These are phyloP conservation scores for Achroia grisella DNA, from an alignment of 1,140 invertebrate genomes.

Conservation along the genomic window DNA sequence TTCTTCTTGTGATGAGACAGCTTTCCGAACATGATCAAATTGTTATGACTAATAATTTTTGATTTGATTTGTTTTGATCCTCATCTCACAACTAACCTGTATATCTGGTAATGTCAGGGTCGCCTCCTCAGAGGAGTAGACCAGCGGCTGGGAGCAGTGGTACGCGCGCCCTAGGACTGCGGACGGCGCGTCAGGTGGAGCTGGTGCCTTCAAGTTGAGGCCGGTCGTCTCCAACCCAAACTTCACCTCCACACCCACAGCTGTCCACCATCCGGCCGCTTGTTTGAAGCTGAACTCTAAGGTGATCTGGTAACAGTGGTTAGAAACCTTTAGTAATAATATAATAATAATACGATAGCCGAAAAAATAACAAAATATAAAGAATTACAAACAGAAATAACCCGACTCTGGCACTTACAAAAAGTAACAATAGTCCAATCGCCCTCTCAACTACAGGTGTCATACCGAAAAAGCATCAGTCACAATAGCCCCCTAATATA, in stretches of 20 bases:
- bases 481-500: too few species aligned
- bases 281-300: slow-evolving; percentile 68
- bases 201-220: slow-evolving; percentile 33
- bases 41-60: background rate
- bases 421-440: too few species aligned
- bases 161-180: slow-evolving; percentile 72
- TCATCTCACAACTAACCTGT: slow-evolving; percentile 35
- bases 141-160: slow-evolving; percentile 63
- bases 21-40: too few species aligned
- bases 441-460: too few species aligned
- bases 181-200: slow-evolving; percentile 50
- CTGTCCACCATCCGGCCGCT: slow-evolving; percentile 68
- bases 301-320: slow-evolving; percentile 56
- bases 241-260: slow-evolving; percentile 71
- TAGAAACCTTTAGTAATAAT: too few species aligned
- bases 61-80: background rate
- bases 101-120: slow-evolving; percentile 63
- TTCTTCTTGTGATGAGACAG: too few species aligned
- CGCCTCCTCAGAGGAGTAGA: slow-evolving; percentile 61
- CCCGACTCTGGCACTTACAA: too few species aligned
- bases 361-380: too few species aligned
- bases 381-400: too few species aligned
- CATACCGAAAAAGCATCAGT: too few species aligned
- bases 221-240: slow-evolving; percentile 35
- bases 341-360: too few species aligned